Evolutionary conservation across 2,888 invertebrate genomes (phyloP), one percentile per base, ranked within the genome.

Genomic region (Fragum sueziense): DNA sequence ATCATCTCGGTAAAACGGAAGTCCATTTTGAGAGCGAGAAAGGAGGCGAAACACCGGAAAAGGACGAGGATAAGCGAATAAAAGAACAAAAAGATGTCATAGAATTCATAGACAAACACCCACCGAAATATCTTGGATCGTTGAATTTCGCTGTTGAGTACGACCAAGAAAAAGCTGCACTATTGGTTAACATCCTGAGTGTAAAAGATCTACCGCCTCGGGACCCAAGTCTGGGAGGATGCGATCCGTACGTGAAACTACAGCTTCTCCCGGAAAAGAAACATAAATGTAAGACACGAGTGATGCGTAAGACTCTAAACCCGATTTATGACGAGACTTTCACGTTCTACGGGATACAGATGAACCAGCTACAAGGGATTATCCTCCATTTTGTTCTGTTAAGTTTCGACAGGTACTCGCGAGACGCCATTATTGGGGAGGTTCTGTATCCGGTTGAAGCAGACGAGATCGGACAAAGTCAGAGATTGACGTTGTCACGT

Each of bases 311-410:
- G 93, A 99, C 99, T 62, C 95, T 97, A 72, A 97, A 97, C 94
- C 99, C 99, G 0, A 96, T 97, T 1, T 99, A 99, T 94, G 99
- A 99, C 91, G 99, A 99, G 94, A 99, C 99, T 93, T 99, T 99
- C 93, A 99, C 99, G 0, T 99, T 99, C 95, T 99, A 98, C 93
- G 99, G 99, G 74, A 88, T 93, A 70, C 88, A 88, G 62, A 77
- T 82, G 86, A 96, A 96, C 91, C 98, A 98, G 93, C 95, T 98
- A 79, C 95, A 96, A 91, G 96, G 96, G 91, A 97, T 97, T 93
- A 98, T 98, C 97, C 91, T 99, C 97, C 93, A 93, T 86, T 93
- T 93, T 82, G 92, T 92, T 34, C 87, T 93, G 51, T 89, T 93
- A 72, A 92, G 91, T 94, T 99, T 98, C 93, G 98, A 99, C 94